Evolutionary conservation across 2,888 invertebrate species (phyloP).

Genomic region (Cacoxenus indagator): DNA sequence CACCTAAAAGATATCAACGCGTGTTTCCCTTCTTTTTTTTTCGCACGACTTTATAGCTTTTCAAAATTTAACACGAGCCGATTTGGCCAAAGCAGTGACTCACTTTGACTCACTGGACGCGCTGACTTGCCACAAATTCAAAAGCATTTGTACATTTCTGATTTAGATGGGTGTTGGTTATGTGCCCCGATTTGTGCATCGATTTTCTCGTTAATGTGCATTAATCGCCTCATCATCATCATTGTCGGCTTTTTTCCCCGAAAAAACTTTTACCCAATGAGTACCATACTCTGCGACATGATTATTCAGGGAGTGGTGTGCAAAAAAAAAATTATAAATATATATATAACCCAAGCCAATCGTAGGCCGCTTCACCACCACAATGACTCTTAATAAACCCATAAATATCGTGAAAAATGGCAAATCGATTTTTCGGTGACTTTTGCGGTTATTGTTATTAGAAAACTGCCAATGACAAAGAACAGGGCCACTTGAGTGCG

Average conservation of each 20-base stretch:
- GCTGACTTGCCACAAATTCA: slow-evolving; percentile 33
- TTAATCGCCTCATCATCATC: slow-evolving; percentile 11
- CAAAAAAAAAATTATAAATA: neutral
- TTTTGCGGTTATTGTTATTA: slow-evolving; percentile 54
- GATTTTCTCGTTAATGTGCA: slow-evolving; percentile 26
- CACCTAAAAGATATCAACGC: neutral
- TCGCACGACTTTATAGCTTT: slow-evolving; percentile 50
- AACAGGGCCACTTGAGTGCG: slow-evolving; percentile 17
- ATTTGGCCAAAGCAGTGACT: neutral
- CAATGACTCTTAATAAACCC: slow-evolving; percentile 51
- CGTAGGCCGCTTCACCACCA: slow-evolving; percentile 10
- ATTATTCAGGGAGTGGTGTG: too few species aligned
- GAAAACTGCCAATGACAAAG: slow-evolving; percentile 47
- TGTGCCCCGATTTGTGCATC: slow-evolving; percentile 53
- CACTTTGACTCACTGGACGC: neutral
- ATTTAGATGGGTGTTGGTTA: slow-evolving; percentile 41
- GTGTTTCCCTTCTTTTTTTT: neutral
- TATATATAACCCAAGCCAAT: neutral
- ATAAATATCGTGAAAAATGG: slow-evolving; percentile 60
- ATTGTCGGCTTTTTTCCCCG: too few species aligned
- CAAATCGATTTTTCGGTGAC: slow-evolving; percentile 49
- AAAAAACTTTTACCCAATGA: too few species aligned
- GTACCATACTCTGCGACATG: too few species aligned
- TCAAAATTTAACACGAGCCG: slow-evolving; percentile 51
- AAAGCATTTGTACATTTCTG: slow-evolving; percentile 37